phyloP scores from a whole-genome alignment of 2,888 invertebrate genomes.

The Lithophane semibrunnea region DNA sequence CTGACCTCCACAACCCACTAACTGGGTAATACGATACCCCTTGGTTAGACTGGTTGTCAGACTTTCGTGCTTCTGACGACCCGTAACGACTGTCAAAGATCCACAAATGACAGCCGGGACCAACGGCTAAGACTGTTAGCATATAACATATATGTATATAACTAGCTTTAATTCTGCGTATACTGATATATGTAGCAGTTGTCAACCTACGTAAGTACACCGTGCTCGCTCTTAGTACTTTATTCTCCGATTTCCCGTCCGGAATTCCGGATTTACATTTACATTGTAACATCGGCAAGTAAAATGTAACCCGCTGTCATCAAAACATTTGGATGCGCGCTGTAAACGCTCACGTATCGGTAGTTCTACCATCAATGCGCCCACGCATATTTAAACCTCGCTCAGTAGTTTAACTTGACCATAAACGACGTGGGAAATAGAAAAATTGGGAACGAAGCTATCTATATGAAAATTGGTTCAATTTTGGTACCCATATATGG shows the following conservation, averaged over 20 bases:
- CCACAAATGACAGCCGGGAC: no score
- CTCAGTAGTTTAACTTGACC: conserved; percentile 25
- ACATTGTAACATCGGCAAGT: conserved; percentile 13
- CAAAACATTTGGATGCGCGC: conserved; percentile 35
- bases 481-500: neutral
- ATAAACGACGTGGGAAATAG: conserved; percentile 31
- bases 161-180: neutral
- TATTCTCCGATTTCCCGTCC: conserved; percentile 3
- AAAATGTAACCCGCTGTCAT: conserved; percentile 30
- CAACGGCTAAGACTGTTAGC: no score
- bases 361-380: conserved; percentile 29
- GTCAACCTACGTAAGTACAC: neutral
- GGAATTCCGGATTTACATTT: conserved; percentile 24
- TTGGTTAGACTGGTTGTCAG: no score
- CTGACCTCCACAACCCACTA: no score
- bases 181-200: neutral
- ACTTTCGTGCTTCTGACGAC: no score
- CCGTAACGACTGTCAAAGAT: no score
- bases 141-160: no score
- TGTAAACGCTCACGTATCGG: conserved; percentile 23
- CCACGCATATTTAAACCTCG: conserved; percentile 22
- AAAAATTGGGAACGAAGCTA: conserved; percentile 23
- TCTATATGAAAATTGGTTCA: neutral
- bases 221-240: neutral
- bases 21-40: no score